A percentile compares a stretch with the other conserved stretches of the same genome.
Evolutionary conservation across 2,113 vertebrate genomes (phyloP).

Genomic region (Monopterus albus): DNA sequence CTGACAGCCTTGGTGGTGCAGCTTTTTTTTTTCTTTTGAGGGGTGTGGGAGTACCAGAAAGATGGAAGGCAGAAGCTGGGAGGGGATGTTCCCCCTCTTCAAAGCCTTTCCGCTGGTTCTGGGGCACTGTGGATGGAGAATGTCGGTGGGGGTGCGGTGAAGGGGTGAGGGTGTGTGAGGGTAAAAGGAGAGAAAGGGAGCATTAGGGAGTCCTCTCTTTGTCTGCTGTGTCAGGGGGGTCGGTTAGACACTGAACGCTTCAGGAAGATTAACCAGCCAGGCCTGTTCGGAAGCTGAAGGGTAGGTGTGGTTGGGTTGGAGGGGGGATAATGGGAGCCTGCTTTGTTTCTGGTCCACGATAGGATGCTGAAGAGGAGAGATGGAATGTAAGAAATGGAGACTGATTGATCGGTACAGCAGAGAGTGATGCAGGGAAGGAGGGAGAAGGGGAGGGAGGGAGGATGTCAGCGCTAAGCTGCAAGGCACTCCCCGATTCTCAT

Average conservation of each 20-base stretch:
- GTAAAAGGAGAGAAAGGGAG: conserved; percentile 76
- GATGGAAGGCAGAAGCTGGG: conserved; percentile 68
- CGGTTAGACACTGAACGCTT: conserved; percentile 76
- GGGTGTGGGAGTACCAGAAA: conserved; percentile 63
- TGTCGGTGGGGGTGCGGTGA: conserved; percentile 60
- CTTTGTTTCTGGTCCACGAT: conserved; percentile 74
- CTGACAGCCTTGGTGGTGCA: conserved; percentile 72
- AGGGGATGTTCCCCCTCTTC: conserved; percentile 69
- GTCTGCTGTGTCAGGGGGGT: conserved; percentile 72
- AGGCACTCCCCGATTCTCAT: conserved; percentile 41
- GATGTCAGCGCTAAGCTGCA: conserved; percentile 48
- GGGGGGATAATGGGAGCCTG: conserved; percentile 56
- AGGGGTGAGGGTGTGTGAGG: conserved; percentile 55
- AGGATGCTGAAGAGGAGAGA: conserved; percentile 73
- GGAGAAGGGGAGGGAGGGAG: conserved; percentile 17
- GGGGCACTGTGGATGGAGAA: conserved; percentile 74
- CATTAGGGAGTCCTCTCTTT: conserved; percentile 81
- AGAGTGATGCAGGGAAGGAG: conserved; percentile 36
- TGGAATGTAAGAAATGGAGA: conserved; percentile 75
- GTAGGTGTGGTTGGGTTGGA: conserved; percentile 57
- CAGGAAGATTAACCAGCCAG: conserved; percentile 78
- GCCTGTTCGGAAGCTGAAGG: conserved; percentile 78
- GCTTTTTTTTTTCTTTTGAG: conserved; percentile 45
- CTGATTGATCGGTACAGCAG: conserved; percentile 79
- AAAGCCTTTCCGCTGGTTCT: conserved; percentile 80